These are phyloP conservation scores for Pachliopta kotzebuea DNA, from an alignment of 2,888 invertebrate genomes.

Conservation along the genomic window DNA sequence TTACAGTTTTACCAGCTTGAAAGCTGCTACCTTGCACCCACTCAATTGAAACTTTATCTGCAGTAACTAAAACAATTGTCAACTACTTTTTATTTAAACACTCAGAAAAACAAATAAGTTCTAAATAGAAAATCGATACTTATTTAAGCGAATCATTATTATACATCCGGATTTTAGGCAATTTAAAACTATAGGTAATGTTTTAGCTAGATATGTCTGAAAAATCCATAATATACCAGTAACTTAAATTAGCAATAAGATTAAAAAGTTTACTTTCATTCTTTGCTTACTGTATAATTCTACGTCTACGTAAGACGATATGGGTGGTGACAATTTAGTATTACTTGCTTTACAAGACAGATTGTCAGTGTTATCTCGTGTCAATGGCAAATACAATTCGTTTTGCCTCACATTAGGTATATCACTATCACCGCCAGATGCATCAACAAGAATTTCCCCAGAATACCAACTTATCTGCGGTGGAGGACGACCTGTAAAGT, in stretches of 20 bases:
- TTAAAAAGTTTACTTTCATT: neutral
- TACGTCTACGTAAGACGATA: constrained; percentile 83
- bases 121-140: no score
- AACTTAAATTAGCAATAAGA: no score
- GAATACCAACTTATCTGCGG: constrained; percentile 90
- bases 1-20: constrained; percentile 55
- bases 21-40: constrained; percentile 63
- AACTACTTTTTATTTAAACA: constrained; percentile 1
- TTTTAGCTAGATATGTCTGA: no score
- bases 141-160: no score
- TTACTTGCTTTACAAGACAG: constrained; percentile 88
- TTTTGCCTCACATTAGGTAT: constrained; percentile 84
- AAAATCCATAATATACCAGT: no score
- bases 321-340: constrained; percentile 85
- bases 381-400: constrained; percentile 84
- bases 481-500: constrained; percentile 83
- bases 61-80: constrained; percentile 54
- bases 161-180: no score
- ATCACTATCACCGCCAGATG: constrained; percentile 83
- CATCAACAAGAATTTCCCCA: constrained; percentile 85
- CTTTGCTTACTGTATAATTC: constrained; percentile 86
- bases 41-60: constrained; percentile 68
- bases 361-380: constrained; percentile 84
- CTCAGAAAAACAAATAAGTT: no score
- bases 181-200: no score